Base-by-base conservation (phyloP, 2,888 invertebrate genomes). In the Tetragonula carbonaria region DNA sequence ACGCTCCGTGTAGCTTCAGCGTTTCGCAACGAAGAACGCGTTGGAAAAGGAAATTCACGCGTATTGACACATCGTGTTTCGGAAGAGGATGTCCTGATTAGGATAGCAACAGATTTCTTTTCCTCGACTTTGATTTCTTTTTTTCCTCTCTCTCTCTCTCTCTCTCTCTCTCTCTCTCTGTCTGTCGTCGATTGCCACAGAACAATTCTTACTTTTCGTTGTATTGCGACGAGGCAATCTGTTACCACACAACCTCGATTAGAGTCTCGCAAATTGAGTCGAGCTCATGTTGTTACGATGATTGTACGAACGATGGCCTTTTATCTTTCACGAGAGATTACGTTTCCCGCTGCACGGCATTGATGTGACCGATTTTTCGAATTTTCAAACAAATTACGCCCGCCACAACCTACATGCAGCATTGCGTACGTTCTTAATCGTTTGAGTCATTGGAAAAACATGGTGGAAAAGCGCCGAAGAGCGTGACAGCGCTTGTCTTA, bases 101-200 rank as follows among this genome's bases (percentile, higher is more conserved):
- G 45, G 23, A 45, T 45, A 72, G 8, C 11, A 73, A 18, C 50
- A 50, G 73, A 62, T 73, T 73, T 62, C 45, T 38, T 38, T 74
- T 65, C 53, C 53, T 66, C 74, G 18, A 28, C 73, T 63, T 73
- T 63, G 62, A 51, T 63, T 73, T 51, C 62, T 66, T 55, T 66
- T 53, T 38, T 38, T 38, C 4, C 5, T 5, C 4, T 62, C 59
- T 50, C 18, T 51, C 51, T 51, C 4, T 53, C 53, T 53, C 53
- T 53, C 53, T 53, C 53, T 28, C 38, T 18, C 53, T 18, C 18
- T 21, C 14, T 28, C 28, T 28, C 28, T 28, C 28, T 28, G 1
- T 16, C 21, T 45, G 3, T 23, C 23, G 51, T 6, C 66, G 74
- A 66, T 75, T 75, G 74, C 74, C 45, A 50, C 66, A 75, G 74